Percentiles rank a stretch among this genome's conserved stretches.
phyloP scores from a whole-genome alignment of 2,888 invertebrate species.

The Lutraria lutraria region DNA sequence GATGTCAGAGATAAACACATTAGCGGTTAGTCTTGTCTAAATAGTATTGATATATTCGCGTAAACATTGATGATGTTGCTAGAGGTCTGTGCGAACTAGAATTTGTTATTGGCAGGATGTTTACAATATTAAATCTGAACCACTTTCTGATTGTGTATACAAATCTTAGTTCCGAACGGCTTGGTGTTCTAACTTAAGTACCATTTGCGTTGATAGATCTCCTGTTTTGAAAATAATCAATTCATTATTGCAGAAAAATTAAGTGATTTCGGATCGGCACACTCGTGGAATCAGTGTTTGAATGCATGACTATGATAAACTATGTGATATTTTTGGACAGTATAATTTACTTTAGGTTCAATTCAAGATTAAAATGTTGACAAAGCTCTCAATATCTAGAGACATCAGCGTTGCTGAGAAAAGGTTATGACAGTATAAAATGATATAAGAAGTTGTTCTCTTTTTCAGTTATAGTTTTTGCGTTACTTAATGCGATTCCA shows the following conservation, averaged over 20 bases:
- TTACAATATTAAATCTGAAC: not conserved
- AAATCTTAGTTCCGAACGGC: not conserved
- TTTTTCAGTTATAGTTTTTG: not conserved
- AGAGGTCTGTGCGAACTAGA: not conserved
- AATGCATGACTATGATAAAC: not conserved
- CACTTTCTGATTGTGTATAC: not conserved
- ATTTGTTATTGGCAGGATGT: constrained; percentile 1
- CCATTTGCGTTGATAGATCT: not conserved
- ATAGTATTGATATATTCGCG: not conserved
- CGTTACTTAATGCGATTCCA: not conserved
- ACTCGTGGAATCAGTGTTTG: not conserved
- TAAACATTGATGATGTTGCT: not conserved
- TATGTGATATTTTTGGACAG: not conserved
- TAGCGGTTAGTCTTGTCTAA: not conserved
- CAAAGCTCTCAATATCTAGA: not conserved
- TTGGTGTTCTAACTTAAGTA: not conserved
- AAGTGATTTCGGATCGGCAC: not conserved
- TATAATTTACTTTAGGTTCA: constrained; percentile 9
- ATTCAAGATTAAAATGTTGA: not conserved
- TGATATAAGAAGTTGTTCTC: not conserved
- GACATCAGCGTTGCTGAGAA: not conserved
- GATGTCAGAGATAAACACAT: not conserved
- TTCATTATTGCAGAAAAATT: not conserved
- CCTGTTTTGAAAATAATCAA: not conserved
- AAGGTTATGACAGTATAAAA: not conserved